phyloP scores from a whole-genome alignment of 2,888 invertebrate species.

The Saturnia japonica region DNA sequence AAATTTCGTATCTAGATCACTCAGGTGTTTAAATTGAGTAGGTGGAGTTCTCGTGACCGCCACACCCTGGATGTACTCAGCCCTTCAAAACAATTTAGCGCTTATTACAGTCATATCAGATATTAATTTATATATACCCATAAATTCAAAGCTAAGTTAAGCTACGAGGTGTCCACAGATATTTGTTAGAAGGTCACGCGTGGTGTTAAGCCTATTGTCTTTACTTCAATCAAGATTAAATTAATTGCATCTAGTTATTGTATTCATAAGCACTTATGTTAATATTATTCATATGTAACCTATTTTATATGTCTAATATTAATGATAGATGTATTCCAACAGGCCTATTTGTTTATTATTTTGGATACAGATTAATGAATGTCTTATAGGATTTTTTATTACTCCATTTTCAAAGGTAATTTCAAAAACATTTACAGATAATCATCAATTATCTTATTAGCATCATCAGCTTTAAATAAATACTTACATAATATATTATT shows the following conservation, averaged over 20 bases:
- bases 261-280: constrained; percentile 29
- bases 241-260: constrained; percentile 53
- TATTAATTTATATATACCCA: constrained; percentile 67
- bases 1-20: constrained; percentile 54
- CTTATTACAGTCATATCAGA: constrained; percentile 64
- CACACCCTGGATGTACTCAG: constrained; percentile 64
- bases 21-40: constrained; percentile 30
- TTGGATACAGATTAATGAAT: not conserved
- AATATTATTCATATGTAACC: constrained; percentile 26
- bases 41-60: constrained; percentile 66
- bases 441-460: not conserved
- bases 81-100: constrained; percentile 68
- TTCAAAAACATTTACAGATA: not conserved
- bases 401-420: not conserved
- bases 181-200: constrained; percentile 57
- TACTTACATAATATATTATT: constrained; percentile 5
- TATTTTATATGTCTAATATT: not conserved
- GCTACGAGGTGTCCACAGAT: constrained; percentile 51
- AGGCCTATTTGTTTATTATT: not conserved
- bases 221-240: constrained; percentile 51
- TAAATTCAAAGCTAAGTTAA: constrained; percentile 50
- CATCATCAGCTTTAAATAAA: not conserved
- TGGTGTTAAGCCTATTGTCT: constrained; percentile 56
- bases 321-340: not conserved
- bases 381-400: constrained; percentile 1